Conservation (phyloP, 2,888 invertebrate species). For the Andrena bicolor region DNA sequence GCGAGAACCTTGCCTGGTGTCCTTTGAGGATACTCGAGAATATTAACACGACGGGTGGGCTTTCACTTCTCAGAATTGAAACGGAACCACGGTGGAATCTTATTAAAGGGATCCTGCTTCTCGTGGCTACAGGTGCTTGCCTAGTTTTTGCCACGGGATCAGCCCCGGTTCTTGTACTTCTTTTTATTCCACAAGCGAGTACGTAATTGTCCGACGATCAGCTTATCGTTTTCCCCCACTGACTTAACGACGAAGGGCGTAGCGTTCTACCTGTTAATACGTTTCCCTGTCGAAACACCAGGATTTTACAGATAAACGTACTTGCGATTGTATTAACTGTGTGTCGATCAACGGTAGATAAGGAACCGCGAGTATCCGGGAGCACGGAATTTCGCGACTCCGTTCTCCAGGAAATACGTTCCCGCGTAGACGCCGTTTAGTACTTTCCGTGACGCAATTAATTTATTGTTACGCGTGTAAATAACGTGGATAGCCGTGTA, state of each 20-base stretch:
- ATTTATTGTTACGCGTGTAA: constrained; percentile 48
- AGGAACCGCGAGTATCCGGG: not conserved
- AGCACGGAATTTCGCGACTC: not conserved
- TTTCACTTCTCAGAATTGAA: constrained; percentile 31
- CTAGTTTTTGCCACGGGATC: not conserved
- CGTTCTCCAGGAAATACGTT: not conserved
- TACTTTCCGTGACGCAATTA: constrained; percentile 19
- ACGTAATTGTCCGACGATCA: not conserved
- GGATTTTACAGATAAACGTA: not conserved
- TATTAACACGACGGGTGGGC: constrained; percentile 38
- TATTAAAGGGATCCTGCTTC: constrained; percentile 6
- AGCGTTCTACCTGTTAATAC: not conserved
- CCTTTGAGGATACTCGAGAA: constrained; percentile 27
- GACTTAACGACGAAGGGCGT: not conserved
- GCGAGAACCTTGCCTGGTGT: not conserved
- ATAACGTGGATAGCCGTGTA: constrained; percentile 32
- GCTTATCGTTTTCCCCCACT: not conserved
- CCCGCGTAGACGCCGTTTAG: constrained; percentile 17
- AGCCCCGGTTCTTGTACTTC: constrained; percentile 4
- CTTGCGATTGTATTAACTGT: constrained; percentile 16
- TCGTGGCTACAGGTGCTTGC: not conserved
- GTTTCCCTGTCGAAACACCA: not conserved
- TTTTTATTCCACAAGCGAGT: not conserved
- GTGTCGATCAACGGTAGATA: constrained; percentile 13
- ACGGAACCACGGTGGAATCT: constrained; percentile 26